Percentiles rank a stretch among this genome's conserved stretches.
Conservation (phyloP, 2,888 invertebrate genomes). For the Glaucopsyche alexis region DNA sequence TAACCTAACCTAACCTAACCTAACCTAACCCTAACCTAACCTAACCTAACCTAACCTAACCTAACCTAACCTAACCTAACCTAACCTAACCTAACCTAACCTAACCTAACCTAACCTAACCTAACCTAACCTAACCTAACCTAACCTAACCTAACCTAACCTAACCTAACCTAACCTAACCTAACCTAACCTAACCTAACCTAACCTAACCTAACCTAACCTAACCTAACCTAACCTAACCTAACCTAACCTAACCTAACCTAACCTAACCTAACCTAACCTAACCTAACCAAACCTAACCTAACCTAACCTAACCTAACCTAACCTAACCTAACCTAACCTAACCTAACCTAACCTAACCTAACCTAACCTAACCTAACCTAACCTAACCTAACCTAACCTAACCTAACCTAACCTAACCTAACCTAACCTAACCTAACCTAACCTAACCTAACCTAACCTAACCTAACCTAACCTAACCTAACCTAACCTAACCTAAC, state of each 20-base stretch:
- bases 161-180: constrained; percentile 36
- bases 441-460: constrained; percentile 40
- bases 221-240: constrained; percentile 40
- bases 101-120: too few species aligned
- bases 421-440: constrained; percentile 40
- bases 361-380: constrained; percentile 38
- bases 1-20: constrained; percentile 38
- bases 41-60: constrained; percentile 39
- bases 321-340: constrained; percentile 38
- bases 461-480: constrained; percentile 39
- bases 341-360: constrained; percentile 37
- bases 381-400: constrained; percentile 37
- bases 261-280: constrained; percentile 39
- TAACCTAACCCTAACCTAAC: constrained; percentile 37
- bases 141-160: constrained; percentile 38
- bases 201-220: too few species aligned
- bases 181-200: constrained; percentile 37
- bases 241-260: constrained; percentile 35
- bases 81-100: constrained; percentile 40
- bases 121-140: constrained; percentile 38
- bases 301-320: constrained; percentile 38
- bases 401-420: constrained; percentile 40
- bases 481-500: too few species aligned
- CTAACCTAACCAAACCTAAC: constrained; percentile 38
- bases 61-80: constrained; percentile 39